Conservation (phyloP, 2,888 invertebrate genomes). For the Limnephilus marmoratus region DNA sequence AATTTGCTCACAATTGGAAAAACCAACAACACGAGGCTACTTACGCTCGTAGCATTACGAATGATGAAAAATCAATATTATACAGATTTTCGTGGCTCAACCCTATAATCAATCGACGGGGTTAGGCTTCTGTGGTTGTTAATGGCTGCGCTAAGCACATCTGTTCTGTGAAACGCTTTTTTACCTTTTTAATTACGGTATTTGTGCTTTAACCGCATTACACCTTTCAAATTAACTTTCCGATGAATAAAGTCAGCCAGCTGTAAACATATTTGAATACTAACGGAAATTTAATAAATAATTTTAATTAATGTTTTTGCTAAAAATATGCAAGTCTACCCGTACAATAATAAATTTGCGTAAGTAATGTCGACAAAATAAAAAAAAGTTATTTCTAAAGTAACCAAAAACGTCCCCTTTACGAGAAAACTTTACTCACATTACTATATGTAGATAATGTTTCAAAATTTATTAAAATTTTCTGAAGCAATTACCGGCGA, state of each 20-base stretch:
- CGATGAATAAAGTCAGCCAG: not conserved
- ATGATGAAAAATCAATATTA: not conserved
- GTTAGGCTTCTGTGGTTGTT: not conserved
- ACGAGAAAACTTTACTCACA: too few relatives aligned
- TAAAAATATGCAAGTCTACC: too few relatives aligned
- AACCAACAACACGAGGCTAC: not conserved
- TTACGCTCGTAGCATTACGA: not conserved
- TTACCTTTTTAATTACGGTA: not conserved
- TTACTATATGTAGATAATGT: too few relatives aligned
- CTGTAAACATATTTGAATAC: not conserved
- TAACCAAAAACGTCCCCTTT: too few relatives aligned
- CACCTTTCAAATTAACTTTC: not conserved
- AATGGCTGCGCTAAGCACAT: not conserved
- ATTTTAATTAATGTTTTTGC: too few relatives aligned
- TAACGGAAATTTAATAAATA: too few relatives aligned
- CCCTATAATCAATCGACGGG: not conserved
- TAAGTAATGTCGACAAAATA: too few relatives aligned
- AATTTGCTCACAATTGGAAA: not conserved
- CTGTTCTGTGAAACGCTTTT: not conserved
- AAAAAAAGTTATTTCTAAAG: too few relatives aligned
- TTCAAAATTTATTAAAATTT: too few relatives aligned
- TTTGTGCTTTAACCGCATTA: not conserved
- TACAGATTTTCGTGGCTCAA: not conserved
- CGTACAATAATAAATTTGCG: too few relatives aligned
- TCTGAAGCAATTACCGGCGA: too few relatives aligned